phyloP scores from a whole-genome alignment of 2,888 invertebrate species.

The Pammene aurita region DNA sequence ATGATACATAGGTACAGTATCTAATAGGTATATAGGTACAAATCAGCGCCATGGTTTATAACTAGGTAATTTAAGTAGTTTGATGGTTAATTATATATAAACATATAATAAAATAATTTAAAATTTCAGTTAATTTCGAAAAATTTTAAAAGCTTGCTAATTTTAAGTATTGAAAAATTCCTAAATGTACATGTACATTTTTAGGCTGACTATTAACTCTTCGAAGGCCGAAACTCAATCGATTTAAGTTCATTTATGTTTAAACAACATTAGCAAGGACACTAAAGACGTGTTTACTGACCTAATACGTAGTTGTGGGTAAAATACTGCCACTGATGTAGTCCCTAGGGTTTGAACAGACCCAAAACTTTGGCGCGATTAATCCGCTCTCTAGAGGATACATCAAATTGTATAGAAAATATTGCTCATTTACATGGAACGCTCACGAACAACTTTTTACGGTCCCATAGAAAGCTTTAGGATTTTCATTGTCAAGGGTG shows the following conservation, averaged over 20 bases:
- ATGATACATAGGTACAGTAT: too few species aligned
- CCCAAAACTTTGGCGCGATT: constrained; percentile 39
- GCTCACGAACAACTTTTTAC: constrained; percentile 21
- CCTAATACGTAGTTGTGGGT: constrained; percentile 29
- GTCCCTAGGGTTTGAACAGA: constrained; percentile 23
- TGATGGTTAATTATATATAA: too few species aligned
- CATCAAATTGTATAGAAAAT: constrained; percentile 37
- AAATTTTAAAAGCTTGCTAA: too few species aligned
- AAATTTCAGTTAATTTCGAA: too few species aligned
- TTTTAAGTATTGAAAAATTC: too few species aligned
- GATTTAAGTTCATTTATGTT: neutral
- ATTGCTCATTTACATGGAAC: constrained; percentile 35
- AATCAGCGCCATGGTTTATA: too few species aligned
- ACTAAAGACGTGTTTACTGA: constrained; percentile 31
- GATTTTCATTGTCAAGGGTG: constrained; percentile 27
- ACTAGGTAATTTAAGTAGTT: too few species aligned
- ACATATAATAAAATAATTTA: too few species aligned
- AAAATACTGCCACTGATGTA: constrained; percentile 35
- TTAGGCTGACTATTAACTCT: too few species aligned
- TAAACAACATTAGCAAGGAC: constrained; percentile 23
- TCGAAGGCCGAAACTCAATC: too few species aligned
- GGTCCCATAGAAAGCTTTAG: constrained; percentile 2
- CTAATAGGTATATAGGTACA: too few species aligned
- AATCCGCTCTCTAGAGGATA: constrained; percentile 24
- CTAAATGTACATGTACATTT: too few species aligned